Evolutionary conservation across 2,113 vertebrate species (phyloP).

Genomic region (Cricetomys ansorgei): DNA sequence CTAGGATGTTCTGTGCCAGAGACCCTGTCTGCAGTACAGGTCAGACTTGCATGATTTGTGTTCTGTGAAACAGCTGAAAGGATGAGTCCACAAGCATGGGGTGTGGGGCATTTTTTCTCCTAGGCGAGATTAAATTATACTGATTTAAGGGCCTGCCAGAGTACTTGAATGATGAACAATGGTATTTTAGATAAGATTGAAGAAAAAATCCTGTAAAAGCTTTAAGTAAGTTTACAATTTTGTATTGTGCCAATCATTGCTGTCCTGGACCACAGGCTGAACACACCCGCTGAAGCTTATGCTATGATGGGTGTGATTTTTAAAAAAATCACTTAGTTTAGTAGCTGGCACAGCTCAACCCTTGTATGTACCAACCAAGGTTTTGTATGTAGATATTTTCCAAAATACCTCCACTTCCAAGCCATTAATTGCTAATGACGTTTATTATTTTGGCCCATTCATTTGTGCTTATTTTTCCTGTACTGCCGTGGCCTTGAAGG

Average conservation of each 20-base stretch:
- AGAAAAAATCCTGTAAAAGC: background rate
- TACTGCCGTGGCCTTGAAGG: background rate
- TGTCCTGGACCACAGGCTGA: background rate
- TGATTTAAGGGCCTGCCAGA: background rate
- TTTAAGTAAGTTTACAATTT: background rate
- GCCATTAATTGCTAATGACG: slow-evolving; percentile 6
- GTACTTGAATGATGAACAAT: background rate
- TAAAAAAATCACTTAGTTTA: background rate
- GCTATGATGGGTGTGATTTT: background rate
- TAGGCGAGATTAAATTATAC: background rate
- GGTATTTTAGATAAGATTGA: slow-evolving; percentile 5
- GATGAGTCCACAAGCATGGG: background rate
- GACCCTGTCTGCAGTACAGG: background rate
- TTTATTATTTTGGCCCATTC: slow-evolving; percentile 36
- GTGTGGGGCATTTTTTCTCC: background rate
- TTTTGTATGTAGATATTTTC: slow-evolving; percentile 45
- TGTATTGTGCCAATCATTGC: background rate
- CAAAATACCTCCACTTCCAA: slow-evolving; percentile 30
- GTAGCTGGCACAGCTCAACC: slow-evolving; percentile 26
- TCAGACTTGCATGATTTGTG: background rate
- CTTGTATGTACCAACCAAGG: background rate
- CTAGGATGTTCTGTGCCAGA: background rate
- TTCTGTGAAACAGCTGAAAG: background rate
- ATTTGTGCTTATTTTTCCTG: background rate
- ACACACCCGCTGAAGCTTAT: background rate